Conservation (phyloP, 2,888 invertebrate genomes). For the Temnothorax unifasciatus region DNA sequence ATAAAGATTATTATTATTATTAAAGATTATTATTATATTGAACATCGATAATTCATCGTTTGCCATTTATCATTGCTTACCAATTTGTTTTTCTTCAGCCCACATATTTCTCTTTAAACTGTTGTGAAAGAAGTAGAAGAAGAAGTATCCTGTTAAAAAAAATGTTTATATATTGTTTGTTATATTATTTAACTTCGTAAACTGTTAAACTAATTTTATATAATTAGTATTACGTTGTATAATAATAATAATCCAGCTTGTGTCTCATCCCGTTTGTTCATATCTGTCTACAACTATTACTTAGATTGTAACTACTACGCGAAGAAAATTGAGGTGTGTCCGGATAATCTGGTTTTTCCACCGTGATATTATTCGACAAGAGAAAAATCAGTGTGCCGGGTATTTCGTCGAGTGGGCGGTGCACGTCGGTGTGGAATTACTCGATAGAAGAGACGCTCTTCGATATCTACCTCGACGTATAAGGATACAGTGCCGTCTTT, state of each 20-base stretch:
- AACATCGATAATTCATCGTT: conserved; percentile 27
- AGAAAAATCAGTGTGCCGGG: conserved; percentile 16
- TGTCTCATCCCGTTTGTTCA: neutral
- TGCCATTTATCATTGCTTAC: conserved; percentile 8
- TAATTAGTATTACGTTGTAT: neutral
- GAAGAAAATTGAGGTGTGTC: conserved; percentile 19
- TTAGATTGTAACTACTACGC: neutral
- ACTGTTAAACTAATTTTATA: neutral
- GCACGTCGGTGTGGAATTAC: conserved; percentile 26
- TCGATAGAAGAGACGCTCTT: conserved; percentile 23
- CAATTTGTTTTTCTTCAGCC: conserved; percentile 2
- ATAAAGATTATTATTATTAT: no score
- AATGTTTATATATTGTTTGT: neutral
- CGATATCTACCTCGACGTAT: conserved; percentile 12
- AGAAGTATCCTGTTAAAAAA: neutral
- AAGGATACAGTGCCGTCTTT: conserved; percentile 13
- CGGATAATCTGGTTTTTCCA: conserved; percentile 27
- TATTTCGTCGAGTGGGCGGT: conserved; percentile 27
- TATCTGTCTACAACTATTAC: neutral
- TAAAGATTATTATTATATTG: no score
- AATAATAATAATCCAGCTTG: neutral
- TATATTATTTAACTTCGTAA: neutral
- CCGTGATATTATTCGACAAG: conserved; percentile 14
- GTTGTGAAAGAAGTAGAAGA: neutral
- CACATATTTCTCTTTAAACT: neutral